Base-by-base conservation (phyloP, 2,888 invertebrate species). In the Lithodes maja region DNA sequence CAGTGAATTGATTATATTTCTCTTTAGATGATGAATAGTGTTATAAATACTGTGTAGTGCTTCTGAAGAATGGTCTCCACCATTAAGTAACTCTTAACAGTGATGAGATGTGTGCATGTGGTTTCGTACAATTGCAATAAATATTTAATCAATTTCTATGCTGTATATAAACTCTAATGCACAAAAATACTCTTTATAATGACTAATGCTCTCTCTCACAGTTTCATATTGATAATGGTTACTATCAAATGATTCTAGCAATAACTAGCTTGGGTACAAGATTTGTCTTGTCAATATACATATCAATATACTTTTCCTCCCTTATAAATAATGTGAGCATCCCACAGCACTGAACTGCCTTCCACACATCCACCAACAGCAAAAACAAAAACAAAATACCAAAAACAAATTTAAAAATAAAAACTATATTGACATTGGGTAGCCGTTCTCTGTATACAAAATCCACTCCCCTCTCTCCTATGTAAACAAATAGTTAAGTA, bases 321-420 rank as follows among this genome's bases (percentile, higher is more conserved):
- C 71, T 71, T 71, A 71, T 71, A 71, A 71, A 17, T 71, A n/a
- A 71, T 71, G n/a, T 71, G 71, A 71, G 71, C 71, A 71, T 71
- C 15, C 71, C 71, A 17, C 17, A 17, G 17, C 71, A 71, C 12
- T 61, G 12, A 61, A 61, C 71, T 5, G 5, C 17, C 71, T n/a
- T 71, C 71, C 71, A 71, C 17, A 71, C 71, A 17, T 71, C 2
- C 17, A 12, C 71, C 71, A n/a, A 17, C 1, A n/a, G 71, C n/a
- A n/a, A n/a, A 71, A 71, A 71, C 71, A 12, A n/a, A 71, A 71
- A 3, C 71, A 12, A 12, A 71, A 5, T 71, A n/a, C 17, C 71
- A 1, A n/a, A n/a, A n/a, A 71, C 17, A 17, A 71, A 33, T 0
- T 0, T 33, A 33, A 33, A 33, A 33, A 33, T 33, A 33, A 33